Base-by-base conservation (phyloP, 2,888 invertebrate species). In the Drosophila pseudotalamancana region DNA sequence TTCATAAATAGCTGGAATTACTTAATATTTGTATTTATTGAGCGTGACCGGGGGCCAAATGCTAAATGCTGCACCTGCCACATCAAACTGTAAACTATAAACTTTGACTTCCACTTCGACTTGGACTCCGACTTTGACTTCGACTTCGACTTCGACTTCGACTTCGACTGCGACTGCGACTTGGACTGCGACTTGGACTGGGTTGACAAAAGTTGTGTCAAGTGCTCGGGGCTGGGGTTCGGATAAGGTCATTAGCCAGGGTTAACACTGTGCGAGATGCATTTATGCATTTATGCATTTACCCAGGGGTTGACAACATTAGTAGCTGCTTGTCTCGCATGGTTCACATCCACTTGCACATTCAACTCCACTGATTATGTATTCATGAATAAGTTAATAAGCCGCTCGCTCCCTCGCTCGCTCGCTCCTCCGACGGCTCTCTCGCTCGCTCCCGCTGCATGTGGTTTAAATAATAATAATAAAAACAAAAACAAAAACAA, bases 371-470 rank as follows among this genome's bases (percentile, higher is more conserved):
- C 71, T 80, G 81, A 86, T 81, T 77, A 81, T 69, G 82, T 78
- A 80, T 80, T 85, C 80, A 85, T 85, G 80, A 79, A 81, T 86
- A 79, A 76, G 70, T 80, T 76, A 81, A 76, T 78, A 67, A 72
- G 59, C 56, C 53, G 23, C 16, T 18, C 43, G 27, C 14, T 3
- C 40, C 9, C 48, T 18, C 27, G 23, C 29, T 25, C 48, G 5
- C 18, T 2, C 48, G 16, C 43, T 11, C 19, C 12, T 12, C 23
- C 32, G 27, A n/a, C n/a, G n/a, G n/a, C n/a, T n/a, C n/a, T n/a
- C 29, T 12, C 25, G 19, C 19, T 19, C n/a, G 25, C 35, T 48
- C 11, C 6, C n/a, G 31, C 42, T 31, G 25, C 32, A 23, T 46
- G 71, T 65, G 70, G 75, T 56, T 78, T 61, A 43, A 71, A 66